Percentiles rank a stretch among this genome's conserved stretches.
These are phyloP conservation scores for Prunella himalayana DNA, from an alignment of 2,113 vertebrate species.

Conservation along the genomic window DNA sequence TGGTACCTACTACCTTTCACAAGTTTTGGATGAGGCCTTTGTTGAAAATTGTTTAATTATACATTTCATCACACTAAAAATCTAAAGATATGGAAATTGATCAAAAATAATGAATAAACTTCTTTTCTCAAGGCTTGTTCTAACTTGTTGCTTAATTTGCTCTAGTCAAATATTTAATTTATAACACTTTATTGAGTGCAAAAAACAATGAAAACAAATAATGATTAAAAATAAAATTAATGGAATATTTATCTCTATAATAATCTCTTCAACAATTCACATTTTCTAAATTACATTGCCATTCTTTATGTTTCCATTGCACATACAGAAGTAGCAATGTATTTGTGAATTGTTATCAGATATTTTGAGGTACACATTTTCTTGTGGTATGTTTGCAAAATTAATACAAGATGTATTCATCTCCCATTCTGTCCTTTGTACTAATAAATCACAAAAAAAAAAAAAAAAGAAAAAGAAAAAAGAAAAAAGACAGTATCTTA, in stretches of 20 bases:
- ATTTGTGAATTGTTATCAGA: not conserved
- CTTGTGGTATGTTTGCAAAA: not conserved
- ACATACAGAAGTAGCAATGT: not conserved
- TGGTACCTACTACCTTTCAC: not conserved
- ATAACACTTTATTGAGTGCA: not conserved
- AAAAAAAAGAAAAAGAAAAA: not conserved
- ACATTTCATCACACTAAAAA: not conserved
- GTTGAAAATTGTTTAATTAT: not conserved
- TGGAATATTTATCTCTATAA: not conserved
- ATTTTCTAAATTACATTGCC: not conserved
- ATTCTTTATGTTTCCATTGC: not conserved
- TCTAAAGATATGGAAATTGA: slow-evolving; percentile 4
- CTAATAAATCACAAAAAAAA: not conserved
- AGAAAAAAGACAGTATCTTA: not conserved
- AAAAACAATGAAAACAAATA: not conserved
- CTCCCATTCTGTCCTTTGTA: not conserved
- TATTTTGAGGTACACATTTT: not conserved
- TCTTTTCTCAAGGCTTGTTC: not conserved
- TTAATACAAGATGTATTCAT: not conserved
- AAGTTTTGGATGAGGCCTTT: not conserved
- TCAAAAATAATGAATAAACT: not conserved
- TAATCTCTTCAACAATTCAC: not conserved
- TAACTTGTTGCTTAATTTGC: not conserved
- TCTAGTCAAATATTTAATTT: not conserved
- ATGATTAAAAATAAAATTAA: not conserved